Percentiles rank a stretch among this genome's conserved stretches.
These are phyloP conservation scores for Falco punctatus DNA, from an alignment of 2,113 vertebrate genomes.

Conservation along the genomic window DNA sequence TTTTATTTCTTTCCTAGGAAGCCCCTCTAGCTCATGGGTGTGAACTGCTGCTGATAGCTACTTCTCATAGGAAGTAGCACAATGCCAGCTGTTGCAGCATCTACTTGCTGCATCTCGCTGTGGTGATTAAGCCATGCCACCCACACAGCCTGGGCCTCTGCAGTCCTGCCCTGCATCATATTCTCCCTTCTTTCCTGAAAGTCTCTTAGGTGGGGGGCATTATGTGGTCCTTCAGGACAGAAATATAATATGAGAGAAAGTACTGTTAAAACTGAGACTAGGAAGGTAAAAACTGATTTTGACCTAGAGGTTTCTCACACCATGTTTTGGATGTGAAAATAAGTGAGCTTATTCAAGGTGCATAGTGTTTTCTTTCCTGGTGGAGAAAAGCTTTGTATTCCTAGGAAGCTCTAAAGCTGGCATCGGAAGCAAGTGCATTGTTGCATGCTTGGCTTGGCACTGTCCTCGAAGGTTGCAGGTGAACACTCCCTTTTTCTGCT, in stretches of 20 bases:
- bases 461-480: background rate
- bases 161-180: background rate
- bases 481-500: background rate
- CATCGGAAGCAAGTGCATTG: background rate
- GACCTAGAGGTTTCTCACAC: accelerated
- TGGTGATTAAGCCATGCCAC: background rate
- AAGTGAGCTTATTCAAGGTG: background rate
- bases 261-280: background rate
- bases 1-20: background rate
- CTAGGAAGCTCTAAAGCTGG: background rate
- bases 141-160: background rate
- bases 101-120: background rate
- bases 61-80: background rate
- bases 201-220: background rate
- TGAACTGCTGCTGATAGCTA: background rate
- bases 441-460: background rate
- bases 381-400: background rate
- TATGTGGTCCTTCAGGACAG: background rate
- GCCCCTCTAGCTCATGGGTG: background rate
- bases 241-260: background rate
- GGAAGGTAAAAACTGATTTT: background rate
- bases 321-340: background rate
- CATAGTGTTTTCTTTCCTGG: background rate
- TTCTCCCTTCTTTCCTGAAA: background rate
- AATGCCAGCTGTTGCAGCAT: slow-evolving; percentile 22